Conservation (phyloP, 2,113 vertebrate species). For the Hippolais icterina region DNA sequence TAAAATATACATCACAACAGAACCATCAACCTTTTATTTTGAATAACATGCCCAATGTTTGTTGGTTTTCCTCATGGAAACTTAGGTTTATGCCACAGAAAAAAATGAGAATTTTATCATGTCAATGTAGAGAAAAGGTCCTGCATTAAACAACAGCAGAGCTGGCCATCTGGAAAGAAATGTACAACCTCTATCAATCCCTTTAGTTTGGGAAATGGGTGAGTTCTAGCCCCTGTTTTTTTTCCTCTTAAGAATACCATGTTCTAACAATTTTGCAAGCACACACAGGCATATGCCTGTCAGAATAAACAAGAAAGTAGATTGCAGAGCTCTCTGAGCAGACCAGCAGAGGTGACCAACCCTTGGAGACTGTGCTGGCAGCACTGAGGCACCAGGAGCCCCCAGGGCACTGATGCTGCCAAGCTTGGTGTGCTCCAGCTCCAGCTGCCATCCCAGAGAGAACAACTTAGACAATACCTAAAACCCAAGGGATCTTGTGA, state of each 20-base stretch:
- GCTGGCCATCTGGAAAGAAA: not conserved
- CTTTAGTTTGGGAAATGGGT: not conserved
- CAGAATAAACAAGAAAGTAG: not conserved
- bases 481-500: not conserved
- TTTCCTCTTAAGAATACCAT: not conserved
- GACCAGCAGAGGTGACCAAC: too few relatives aligned
- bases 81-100: not conserved
- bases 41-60: not conserved
- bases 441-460: not conserved
- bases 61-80: not conserved
- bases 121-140: not conserved
- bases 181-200: not conserved
- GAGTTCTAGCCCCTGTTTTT: not conserved
- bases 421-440: accelerated
- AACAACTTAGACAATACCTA: accelerated
- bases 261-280: not conserved
- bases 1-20: not conserved
- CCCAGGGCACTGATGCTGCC: not conserved
- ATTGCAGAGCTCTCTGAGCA: not conserved
- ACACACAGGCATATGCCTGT: not conserved
- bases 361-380: not conserved
- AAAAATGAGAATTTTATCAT: not conserved
- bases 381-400: too few relatives aligned
- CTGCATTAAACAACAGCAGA: not conserved
- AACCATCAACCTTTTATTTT: not conserved